Base-by-base conservation (phyloP, 2,113 vertebrate genomes). In the Otus sunia region DNA sequence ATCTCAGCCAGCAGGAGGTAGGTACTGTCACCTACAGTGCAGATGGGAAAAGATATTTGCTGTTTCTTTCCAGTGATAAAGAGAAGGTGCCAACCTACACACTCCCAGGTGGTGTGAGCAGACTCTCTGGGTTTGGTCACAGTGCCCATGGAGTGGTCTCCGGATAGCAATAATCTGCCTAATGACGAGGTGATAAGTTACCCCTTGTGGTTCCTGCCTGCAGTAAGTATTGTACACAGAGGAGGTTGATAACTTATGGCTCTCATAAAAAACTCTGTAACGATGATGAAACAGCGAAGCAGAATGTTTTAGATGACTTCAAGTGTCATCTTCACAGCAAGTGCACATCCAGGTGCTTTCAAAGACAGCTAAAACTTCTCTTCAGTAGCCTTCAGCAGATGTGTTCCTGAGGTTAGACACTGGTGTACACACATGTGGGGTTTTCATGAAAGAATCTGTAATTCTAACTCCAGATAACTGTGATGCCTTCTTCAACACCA, bases 381-480 rank as follows among this genome's bases (percentile, higher is more conserved):
- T 71, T 71, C 25, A 29, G 41, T 17, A 71, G 43, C 36, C 15
- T 15, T 52, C 53, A 91, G 53, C 15, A 86, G n/a, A 20, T 59
- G 53, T 2, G 2, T 60, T 75, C 39, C 60, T 47, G 25, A 83
- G 29, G 36, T 84, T 58, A 74, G 49, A 45, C 2, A 21, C 10
- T 6, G 11, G 1, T 19, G 6, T 36, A 34, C 18, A 30, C 11
- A 53, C 11, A 20, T 2, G 1, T 15, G 5, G 3, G 15, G 1
- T 15, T 82, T 92, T 76, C 4, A n/a, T 43, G 12, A 72, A 67
- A 56, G 36, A 9, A 4, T 19, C 39, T 53, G 20, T 49, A 60
- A 76, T 87, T 85, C 37, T 73, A 73, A 36, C 15, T 62, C 18
- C n/a, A 83, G 20, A 49, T 23, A 81, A 29, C 34, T 47, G 36